phyloP scores from a whole-genome alignment of 2,888 invertebrate genomes.

The Plebejus melissa region DNA sequence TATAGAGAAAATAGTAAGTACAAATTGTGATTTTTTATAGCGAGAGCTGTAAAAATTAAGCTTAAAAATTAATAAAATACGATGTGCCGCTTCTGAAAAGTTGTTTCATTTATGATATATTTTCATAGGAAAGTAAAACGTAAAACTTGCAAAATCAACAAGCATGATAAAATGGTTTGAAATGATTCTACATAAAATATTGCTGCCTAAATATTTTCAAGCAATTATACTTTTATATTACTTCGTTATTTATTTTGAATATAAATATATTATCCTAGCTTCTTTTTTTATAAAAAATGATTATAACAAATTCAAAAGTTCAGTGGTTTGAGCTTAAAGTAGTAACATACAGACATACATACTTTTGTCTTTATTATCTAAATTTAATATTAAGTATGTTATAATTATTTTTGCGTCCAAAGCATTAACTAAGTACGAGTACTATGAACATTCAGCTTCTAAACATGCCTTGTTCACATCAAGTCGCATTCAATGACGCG shows the following conservation, averaged over 20 bases:
- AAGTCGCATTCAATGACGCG: neutral
- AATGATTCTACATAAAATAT: neutral
- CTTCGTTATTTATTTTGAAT: too few relatives aligned
- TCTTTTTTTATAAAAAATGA: too few relatives aligned
- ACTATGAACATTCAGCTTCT: neutral
- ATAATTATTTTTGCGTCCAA: neutral
- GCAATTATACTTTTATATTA: neutral
- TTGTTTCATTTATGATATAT: neutral
- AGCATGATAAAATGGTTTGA: neutral
- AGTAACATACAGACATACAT: too few relatives aligned
- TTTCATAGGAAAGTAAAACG: neutral
- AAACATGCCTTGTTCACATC: neutral
- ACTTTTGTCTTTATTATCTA: too few relatives aligned
- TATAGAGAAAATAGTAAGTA: too few relatives aligned
- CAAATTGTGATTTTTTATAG: neutral
- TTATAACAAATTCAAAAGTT: too few relatives aligned
- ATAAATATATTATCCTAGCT: too few relatives aligned
- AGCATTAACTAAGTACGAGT: neutral
- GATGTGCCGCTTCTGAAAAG: slow-evolving; percentile 1
- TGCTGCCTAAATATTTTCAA: neutral
- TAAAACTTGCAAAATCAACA: neutral
- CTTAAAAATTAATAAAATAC: neutral
- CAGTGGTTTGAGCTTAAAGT: too few relatives aligned
- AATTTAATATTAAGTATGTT: too few relatives aligned
- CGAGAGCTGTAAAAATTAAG: neutral